phyloP scores from a whole-genome alignment of 2,113 vertebrate species.

The Phylloscopus trochilus region DNA sequence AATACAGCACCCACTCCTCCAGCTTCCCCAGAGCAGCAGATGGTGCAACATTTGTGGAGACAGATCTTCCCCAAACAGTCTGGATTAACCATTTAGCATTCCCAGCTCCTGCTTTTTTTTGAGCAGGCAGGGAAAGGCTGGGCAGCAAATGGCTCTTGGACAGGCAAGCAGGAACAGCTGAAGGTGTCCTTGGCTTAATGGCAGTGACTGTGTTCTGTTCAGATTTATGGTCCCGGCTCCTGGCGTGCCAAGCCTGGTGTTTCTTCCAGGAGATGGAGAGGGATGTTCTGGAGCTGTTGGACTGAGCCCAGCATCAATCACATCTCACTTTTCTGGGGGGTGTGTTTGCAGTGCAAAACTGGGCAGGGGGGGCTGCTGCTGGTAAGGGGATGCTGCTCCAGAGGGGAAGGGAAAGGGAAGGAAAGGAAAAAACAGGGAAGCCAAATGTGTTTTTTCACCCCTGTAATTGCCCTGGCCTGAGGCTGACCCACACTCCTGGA shows the following conservation, averaged over 20 bases:
- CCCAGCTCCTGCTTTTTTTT: background rate
- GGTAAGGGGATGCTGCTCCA: background rate
- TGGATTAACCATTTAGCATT: background rate
- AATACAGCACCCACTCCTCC: constrained; percentile 56
- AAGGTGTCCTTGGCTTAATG: constrained; percentile 39
- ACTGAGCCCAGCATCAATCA: background rate
- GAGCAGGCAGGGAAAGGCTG: background rate
- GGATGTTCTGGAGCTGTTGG: background rate
- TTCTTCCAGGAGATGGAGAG: background rate
- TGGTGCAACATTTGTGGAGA: constrained; percentile 46
- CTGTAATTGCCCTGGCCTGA: background rate
- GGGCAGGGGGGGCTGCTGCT: background rate
- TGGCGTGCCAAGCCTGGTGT: background rate
- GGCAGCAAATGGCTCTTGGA: background rate
- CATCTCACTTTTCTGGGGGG: background rate
- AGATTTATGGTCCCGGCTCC: background rate
- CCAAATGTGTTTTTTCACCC: background rate
- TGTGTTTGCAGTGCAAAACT: background rate
- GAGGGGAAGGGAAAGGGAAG: background rate
- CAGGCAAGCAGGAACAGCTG: background rate
- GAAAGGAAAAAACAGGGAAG: background rate
- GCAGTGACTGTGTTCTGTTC: background rate
- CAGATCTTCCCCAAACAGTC: background rate
- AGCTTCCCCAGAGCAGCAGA: constrained; percentile 21
- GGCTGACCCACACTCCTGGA: background rate